Evolutionary conservation across 2,888 invertebrate genomes (phyloP).

Genomic region (Chrysolina americana): DNA sequence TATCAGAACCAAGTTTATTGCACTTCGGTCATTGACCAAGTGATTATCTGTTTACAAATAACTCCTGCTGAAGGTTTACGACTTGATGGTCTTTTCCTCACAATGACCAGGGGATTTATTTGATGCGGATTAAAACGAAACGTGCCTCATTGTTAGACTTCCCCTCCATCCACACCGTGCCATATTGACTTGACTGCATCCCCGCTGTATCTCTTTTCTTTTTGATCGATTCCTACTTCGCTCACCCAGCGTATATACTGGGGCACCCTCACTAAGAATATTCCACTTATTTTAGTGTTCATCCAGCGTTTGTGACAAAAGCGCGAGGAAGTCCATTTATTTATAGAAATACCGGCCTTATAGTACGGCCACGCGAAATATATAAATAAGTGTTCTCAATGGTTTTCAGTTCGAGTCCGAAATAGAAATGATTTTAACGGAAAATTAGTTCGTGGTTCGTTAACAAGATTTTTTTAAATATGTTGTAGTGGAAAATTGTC

Average conservation of each 20-base stretch:
- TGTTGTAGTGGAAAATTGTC: neutral
- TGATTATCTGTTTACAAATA: too few species aligned
- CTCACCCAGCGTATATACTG: neutral
- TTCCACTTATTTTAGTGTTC: slow-evolving; percentile 37
- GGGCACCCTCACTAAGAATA: slow-evolving; percentile 23
- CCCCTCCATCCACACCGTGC: neutral
- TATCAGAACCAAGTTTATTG: too few species aligned
- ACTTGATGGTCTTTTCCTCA: neutral
- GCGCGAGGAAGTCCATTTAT: slow-evolving; percentile 45
- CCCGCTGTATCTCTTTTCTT: slow-evolving; percentile 6
- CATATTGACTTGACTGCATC: slow-evolving; percentile 14
- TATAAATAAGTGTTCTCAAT: slow-evolving; percentile 49
- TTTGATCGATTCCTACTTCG: slow-evolving; percentile 8
- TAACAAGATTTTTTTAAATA: neutral
- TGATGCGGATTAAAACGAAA: neutral
- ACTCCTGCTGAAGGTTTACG: neutral
- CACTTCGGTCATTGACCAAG: too few species aligned
- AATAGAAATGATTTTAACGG: slow-evolving; percentile 29
- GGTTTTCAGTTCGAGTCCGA: slow-evolving; percentile 33
- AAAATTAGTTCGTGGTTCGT: neutral
- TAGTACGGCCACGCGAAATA: slow-evolving; percentile 43
- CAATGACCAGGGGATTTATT: neutral
- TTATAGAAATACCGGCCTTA: slow-evolving; percentile 44
- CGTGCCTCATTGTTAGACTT: neutral
- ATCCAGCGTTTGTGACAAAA: slow-evolving; percentile 25